Evolutionary conservation across 2,797 vertebrate species (phyloP).

Genomic region (Gouania willdenowi): DNA sequence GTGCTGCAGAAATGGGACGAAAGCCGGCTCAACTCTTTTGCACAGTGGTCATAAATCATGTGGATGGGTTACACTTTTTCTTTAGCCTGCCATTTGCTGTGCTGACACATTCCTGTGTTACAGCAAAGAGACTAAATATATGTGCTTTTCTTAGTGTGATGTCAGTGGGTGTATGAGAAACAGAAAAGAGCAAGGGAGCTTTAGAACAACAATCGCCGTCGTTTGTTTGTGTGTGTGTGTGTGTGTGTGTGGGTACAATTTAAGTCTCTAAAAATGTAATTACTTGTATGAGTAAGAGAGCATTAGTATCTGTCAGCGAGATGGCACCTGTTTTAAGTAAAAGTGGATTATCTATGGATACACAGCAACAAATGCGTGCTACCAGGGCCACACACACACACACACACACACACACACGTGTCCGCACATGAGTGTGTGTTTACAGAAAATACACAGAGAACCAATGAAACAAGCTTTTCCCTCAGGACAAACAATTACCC

Average conservation of each 20-base stretch:
- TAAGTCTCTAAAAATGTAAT: slow-evolving; percentile 68
- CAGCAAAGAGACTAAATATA: slow-evolving; percentile 66
- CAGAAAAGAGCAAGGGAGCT: slow-evolving; percentile 26
- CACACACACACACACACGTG: not conserved
- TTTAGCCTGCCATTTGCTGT: slow-evolving; percentile 62
- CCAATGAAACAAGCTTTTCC: slow-evolving; percentile 25
- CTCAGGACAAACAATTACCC: slow-evolving; percentile 52
- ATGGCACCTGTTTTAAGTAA: slow-evolving; percentile 64
- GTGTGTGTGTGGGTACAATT: slow-evolving; percentile 42
- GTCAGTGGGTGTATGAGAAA: slow-evolving; percentile 49
- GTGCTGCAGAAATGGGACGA: slow-evolving; percentile 12
- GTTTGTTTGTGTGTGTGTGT: slow-evolving; percentile 6
- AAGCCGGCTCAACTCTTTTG: slow-evolving; percentile 41
- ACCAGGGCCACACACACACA: not conserved
- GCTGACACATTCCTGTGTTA: slow-evolving; percentile 61
- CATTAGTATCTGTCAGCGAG: slow-evolving; percentile 64
- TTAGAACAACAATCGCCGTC: slow-evolving; percentile 35
- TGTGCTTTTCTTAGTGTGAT: slow-evolving; percentile 54
- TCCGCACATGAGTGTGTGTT: slow-evolving; percentile 4
- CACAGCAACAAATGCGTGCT: slow-evolving; percentile 48
- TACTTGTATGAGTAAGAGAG: slow-evolving; percentile 69
- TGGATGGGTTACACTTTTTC: slow-evolving; percentile 50
- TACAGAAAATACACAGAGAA: slow-evolving; percentile 1
- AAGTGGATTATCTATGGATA: slow-evolving; percentile 59
- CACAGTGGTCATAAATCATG: slow-evolving; percentile 65